These are phyloP conservation scores for Pseudochromis fuscus DNA, from an alignment of 2,797 vertebrate species.

Conservation along the genomic window DNA sequence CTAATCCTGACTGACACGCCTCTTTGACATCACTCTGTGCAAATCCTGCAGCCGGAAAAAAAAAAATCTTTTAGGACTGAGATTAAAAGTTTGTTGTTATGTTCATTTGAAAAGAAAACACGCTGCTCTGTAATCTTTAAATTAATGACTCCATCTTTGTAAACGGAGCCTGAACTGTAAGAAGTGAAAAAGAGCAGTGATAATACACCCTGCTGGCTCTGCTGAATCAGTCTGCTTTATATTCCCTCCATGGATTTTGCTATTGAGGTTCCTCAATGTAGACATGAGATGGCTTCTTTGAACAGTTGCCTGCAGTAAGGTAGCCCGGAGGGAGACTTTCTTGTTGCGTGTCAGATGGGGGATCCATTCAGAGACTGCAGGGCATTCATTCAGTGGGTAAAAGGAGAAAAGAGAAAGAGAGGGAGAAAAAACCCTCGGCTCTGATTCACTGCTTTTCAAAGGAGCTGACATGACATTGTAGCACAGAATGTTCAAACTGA, in stretches of 20 bases:
- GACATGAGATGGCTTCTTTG: conserved; percentile 65
- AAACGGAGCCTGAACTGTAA: background rate
- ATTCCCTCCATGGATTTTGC: conserved; percentile 44
- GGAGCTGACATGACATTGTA: conserved; percentile 37
- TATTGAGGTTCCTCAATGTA: conserved; percentile 26
- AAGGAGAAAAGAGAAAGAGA: conserved; percentile 46
- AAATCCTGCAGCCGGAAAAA: conserved; percentile 40
- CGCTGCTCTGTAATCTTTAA: background rate
- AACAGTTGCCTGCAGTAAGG: conserved; percentile 50
- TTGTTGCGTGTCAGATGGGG: conserved; percentile 52
- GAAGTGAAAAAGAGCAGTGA: background rate
- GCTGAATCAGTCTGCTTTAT: conserved; percentile 41
- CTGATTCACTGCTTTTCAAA: conserved; percentile 58
- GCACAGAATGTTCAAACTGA: conserved; percentile 24
- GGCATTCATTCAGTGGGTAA: conserved; percentile 62
- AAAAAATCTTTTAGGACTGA: background rate
- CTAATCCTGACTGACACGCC: conserved; percentile 73
- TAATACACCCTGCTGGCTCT: conserved; percentile 5
- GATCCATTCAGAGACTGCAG: conserved; percentile 60
- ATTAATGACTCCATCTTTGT: background rate
- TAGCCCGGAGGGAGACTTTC: conserved; percentile 47
- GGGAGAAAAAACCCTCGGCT: conserved; percentile 28
- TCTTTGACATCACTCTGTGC: conserved; percentile 67
- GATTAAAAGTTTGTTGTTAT: conserved; percentile 19
- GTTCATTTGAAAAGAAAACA: background rate